Evolutionary conservation across 2,113 vertebrate genomes (phyloP).

Genomic region (Periophthalmus modestus): DNA sequence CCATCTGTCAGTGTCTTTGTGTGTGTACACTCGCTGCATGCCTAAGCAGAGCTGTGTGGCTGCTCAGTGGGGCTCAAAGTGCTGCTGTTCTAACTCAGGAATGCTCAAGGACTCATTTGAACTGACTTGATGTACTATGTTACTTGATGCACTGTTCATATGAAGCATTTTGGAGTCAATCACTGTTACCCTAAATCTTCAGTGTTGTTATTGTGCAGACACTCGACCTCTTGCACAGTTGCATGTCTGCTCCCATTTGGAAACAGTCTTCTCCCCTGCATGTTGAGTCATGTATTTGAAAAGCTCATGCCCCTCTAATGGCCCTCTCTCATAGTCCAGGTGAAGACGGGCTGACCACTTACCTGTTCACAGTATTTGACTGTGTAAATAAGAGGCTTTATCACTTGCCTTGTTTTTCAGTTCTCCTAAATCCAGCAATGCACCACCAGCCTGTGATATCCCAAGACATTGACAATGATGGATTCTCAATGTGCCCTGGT

Average conservation of each 20-base stretch:
- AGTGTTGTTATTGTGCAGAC: not conserved
- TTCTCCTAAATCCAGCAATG: slow-evolving; percentile 18
- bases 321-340: slow-evolving; percentile 15
- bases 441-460: slow-evolving; percentile 18
- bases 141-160: slow-evolving; percentile 41
- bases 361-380: slow-evolving; percentile 20
- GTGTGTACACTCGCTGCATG: slow-evolving; percentile 42
- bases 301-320: not conserved
- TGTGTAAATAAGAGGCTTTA: slow-evolving; percentile 10
- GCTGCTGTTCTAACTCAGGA: slow-evolving; percentile 45
- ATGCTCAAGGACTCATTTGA: slow-evolving; percentile 31
- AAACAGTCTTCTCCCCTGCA: not conserved
- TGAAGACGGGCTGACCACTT: slow-evolving; percentile 10
- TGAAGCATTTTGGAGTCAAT: slow-evolving; percentile 22
- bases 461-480: slow-evolving; percentile 1
- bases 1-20: slow-evolving; percentile 52
- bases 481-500: not conserved
- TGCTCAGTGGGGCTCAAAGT: slow-evolving; percentile 35
- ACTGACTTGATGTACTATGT: slow-evolving; percentile 33
- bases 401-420: not conserved
- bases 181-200: not conserved
- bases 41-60: slow-evolving; percentile 37
- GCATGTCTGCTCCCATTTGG: not conserved
- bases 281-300: slow-evolving; percentile 7
- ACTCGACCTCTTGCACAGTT: not conserved